Percentiles rank a stretch among this genome's conserved stretches.
These are phyloP conservation scores for Amphibalanus amphitrite DNA, from an alignment of 1,140 invertebrate species.

Conservation along the genomic window DNA sequence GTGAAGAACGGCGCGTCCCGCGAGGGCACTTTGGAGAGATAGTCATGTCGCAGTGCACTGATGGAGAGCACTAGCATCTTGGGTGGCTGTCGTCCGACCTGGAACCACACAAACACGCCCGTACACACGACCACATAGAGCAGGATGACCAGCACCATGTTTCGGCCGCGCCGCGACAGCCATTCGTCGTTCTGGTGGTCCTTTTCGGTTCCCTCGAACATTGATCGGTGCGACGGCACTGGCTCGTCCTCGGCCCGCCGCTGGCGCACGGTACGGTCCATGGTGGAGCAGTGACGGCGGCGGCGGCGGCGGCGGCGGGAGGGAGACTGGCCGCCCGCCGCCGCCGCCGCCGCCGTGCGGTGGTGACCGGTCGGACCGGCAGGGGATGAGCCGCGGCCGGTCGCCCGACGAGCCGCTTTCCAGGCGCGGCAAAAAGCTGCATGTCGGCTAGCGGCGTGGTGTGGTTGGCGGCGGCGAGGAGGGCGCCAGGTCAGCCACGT, in stretches of 20 bases:
- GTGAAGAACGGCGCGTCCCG: constrained; percentile 2
- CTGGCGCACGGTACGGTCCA: not conserved
- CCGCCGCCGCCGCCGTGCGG: too few relatives aligned
- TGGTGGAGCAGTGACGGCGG: not conserved
- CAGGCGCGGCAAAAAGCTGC: not conserved
- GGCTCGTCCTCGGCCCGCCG: not conserved
- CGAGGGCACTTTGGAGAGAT: not conserved
- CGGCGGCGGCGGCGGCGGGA: too few relatives aligned
- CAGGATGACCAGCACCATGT: not conserved
- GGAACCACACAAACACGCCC: not conserved
- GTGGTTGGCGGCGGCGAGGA: too few relatives aligned
- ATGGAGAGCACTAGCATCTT: not conserved
- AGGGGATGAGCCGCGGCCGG: not conserved
- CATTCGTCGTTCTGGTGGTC: not conserved
- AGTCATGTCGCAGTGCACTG: not conserved
- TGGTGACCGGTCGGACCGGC: not conserved
- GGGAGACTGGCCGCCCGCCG: too few relatives aligned
- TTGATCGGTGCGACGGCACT: too few relatives aligned
- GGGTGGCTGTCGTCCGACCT: not conserved
- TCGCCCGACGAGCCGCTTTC: not conserved
- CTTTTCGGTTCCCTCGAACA: not conserved
- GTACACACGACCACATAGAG: not conserved
- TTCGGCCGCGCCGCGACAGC: not conserved
- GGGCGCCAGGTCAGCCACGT: too few relatives aligned
- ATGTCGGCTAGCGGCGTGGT: not conserved